These are phyloP conservation scores for Natator depressus DNA, from an alignment of 2,113 vertebrate species.

Conservation along the genomic window DNA sequence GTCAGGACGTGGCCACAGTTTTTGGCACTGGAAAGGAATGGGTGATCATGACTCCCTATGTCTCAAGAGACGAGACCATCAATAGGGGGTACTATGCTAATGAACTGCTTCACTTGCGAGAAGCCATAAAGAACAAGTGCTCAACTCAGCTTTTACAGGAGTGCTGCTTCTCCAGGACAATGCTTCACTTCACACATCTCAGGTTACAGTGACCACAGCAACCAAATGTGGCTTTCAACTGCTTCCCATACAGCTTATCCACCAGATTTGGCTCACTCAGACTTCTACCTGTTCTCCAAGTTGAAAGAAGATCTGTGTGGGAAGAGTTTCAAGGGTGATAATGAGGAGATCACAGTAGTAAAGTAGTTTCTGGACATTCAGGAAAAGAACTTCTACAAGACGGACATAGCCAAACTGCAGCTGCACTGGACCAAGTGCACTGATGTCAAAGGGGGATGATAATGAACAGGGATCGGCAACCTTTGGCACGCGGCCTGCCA, in stretches of 20 bases:
- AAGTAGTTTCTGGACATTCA: neutral
- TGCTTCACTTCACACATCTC: neutral
- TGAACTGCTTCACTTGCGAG: neutral
- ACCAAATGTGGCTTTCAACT: neutral
- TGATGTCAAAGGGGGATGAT: neutral
- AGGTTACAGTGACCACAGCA: neutral
- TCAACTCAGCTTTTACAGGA: neutral
- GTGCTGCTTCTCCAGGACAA: neutral
- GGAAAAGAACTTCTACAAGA: neutral
- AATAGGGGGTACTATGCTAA: neutral
- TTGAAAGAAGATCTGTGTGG: neutral
- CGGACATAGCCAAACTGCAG: neutral
- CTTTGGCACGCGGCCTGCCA: no score
- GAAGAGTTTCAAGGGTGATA: neutral
- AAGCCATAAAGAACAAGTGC: neutral
- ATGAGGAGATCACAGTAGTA: neutral
- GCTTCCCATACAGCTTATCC: neutral
- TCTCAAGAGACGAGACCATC: neutral
- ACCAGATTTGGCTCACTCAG: neutral
- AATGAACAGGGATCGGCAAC: neutral
- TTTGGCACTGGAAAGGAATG: neutral
- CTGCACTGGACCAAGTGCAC: neutral
- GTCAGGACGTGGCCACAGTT: neutral
- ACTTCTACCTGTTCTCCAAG: neutral
- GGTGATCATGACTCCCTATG: neutral